Evolutionary conservation across 2,113 vertebrate genomes (phyloP).

Genomic region (Papio anubis): DNA sequence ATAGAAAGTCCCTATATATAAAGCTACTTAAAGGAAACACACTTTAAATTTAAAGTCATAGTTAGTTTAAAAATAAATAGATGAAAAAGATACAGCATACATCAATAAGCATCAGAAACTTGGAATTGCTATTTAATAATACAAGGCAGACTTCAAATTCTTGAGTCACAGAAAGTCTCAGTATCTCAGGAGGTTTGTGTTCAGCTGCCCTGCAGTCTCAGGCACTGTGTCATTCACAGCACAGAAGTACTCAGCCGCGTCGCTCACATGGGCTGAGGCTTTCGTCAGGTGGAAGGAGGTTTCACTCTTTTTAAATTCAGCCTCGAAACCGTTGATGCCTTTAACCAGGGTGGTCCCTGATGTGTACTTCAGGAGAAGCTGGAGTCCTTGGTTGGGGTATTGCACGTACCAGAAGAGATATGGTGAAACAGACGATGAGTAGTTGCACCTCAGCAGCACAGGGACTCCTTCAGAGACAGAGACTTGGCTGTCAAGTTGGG

Average conservation of each 20-base stretch:
- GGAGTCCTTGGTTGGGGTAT: not conserved
- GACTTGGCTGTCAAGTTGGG: not conserved
- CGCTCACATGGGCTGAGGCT: not conserved
- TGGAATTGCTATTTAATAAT: not conserved
- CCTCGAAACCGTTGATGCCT: conserved; percentile 7
- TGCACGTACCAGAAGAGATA: conserved; percentile 12
- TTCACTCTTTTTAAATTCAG: not conserved
- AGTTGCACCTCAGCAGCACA: conserved; percentile 25
- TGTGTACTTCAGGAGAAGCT: not conserved
- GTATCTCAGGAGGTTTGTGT: not conserved
- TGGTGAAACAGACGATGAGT: accelerated
- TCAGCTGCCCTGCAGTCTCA: not conserved
- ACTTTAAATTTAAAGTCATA: not conserved
- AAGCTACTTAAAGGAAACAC: not conserved
- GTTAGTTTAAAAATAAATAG: not conserved
- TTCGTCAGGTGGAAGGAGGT: conserved; percentile 55
- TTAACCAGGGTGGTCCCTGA: not conserved
- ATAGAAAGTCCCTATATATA: not conserved
- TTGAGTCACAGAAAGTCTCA: not conserved
- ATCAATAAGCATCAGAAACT: not conserved
- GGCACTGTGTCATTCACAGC: conserved; percentile 27
- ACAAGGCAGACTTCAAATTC: not conserved
- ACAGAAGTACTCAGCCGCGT: conserved; percentile 15
- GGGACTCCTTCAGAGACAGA: not conserved
- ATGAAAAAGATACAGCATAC: not conserved